Conservation (phyloP, 2,797 vertebrate genomes). For the Echeneis naucrates region DNA sequence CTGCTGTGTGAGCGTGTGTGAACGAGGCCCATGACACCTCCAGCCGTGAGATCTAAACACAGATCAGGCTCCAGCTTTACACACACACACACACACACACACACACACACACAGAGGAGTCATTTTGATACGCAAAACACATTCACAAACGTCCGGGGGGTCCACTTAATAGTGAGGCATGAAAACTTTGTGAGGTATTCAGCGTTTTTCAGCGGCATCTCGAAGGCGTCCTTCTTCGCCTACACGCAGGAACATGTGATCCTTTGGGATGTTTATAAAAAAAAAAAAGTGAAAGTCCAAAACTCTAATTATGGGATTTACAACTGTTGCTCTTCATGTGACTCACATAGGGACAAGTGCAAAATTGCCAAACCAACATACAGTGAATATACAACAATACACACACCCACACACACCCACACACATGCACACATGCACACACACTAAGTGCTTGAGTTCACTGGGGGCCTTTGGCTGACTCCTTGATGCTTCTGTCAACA, state of each 20-base stretch:
- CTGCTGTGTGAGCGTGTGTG: conserved; percentile 38
- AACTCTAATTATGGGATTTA: not conserved
- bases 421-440: conserved; percentile 29
- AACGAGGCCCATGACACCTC: conserved; percentile 76
- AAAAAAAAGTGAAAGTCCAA: too few relatives aligned
- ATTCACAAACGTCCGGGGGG: not conserved
- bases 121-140: conserved; percentile 9
- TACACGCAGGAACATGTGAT: too few relatives aligned
- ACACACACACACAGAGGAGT: not conserved
- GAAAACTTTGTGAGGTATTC: too few relatives aligned
- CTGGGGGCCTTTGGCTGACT: conserved; percentile 79
- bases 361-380: conserved; percentile 11
- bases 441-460: conserved; percentile 56
- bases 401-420: conserved; percentile 30
- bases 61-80: conserved; percentile 32
- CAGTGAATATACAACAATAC: not conserved
- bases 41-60: conserved; percentile 80
- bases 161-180: not conserved
- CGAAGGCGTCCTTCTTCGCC: too few relatives aligned
- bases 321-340: not conserved
- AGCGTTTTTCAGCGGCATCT: too few relatives aligned
- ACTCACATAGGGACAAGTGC: not conserved
- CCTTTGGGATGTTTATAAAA: too few relatives aligned
- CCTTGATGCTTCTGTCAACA: conserved; percentile 77
- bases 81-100: conserved; percentile 6